Conservation (phyloP, 2,888 invertebrate genomes). For the Lydus trimaculatus region DNA sequence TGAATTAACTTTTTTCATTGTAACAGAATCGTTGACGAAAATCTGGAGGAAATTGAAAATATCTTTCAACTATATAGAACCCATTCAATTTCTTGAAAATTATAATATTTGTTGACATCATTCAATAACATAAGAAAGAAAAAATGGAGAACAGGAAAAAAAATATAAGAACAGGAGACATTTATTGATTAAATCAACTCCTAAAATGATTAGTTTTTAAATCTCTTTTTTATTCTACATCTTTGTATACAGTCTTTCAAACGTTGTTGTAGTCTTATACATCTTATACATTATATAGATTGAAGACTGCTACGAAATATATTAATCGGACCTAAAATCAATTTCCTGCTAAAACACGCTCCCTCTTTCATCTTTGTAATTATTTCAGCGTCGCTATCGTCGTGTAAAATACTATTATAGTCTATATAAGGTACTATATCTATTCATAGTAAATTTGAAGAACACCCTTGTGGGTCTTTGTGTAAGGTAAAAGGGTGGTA, state of each 20-base stretch:
- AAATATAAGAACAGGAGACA: background rate
- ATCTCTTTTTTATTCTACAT: background rate
- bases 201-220: background rate
- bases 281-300: conserved; percentile 27
- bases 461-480: conserved; percentile 5
- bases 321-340: conserved; percentile 42
- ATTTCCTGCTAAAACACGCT: conserved; percentile 48
- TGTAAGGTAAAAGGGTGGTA: background rate
- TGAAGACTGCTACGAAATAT: conserved; percentile 40
- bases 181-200: background rate
- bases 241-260: background rate
- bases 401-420: conserved; percentile 49
- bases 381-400: conserved; percentile 43
- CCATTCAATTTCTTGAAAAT: conserved; percentile 7
- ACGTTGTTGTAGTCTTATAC: background rate
- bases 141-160: no score
- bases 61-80: conserved; percentile 22
- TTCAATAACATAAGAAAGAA: background rate
- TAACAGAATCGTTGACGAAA: conserved; percentile 22
- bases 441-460: background rate
- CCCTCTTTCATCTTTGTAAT: conserved; percentile 52
- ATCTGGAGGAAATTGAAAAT: conserved; percentile 31
- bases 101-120: background rate
- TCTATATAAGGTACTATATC: conserved; percentile 10
- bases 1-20: conserved; percentile 47